Evolutionary conservation across 2,888 invertebrate genomes (phyloP).

Genomic region (Brachyptera putata): DNA sequence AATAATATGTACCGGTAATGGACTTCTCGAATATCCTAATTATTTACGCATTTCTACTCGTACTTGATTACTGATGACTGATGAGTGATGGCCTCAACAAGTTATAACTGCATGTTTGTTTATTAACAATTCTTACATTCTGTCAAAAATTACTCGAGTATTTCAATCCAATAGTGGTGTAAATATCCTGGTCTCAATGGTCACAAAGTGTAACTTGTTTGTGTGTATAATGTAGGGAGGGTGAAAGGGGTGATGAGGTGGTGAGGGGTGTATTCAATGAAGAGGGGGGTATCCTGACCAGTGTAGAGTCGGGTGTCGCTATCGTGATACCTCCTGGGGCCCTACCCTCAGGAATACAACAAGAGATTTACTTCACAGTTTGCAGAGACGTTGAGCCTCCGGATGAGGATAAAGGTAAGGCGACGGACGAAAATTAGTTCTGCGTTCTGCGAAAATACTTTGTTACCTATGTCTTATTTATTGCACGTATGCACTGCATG

Average conservation of each 20-base stretch:
- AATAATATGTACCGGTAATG: too few species aligned
- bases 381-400: slow-evolving; percentile 74
- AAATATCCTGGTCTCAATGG: background rate
- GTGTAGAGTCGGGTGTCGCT: slow-evolving; percentile 86
- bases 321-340: slow-evolving; percentile 86
- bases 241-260: slow-evolving; percentile 34
- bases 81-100: too few species aligned
- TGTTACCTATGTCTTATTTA: too few species aligned
- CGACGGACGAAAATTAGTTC: too few species aligned
- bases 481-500: too few species aligned
- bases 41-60: too few species aligned
- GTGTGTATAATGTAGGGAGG: slow-evolving; percentile 25
- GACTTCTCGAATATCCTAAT: too few species aligned
- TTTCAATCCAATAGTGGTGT: too few species aligned
- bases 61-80: too few species aligned
- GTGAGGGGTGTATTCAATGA: slow-evolving; percentile 60
- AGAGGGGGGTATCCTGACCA: slow-evolving; percentile 77
- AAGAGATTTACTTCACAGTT: slow-evolving; percentile 87
- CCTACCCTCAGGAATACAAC: slow-evolving; percentile 72
- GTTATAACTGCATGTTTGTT: too few species aligned
- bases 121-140: background rate
- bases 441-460: too few species aligned
- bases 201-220: slow-evolving; percentile 14
- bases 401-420: slow-evolving; percentile 83
- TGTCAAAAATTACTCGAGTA: too few species aligned